Conservation (phyloP, 2,113 vertebrate species). For the Oenanthe oenanthe region DNA sequence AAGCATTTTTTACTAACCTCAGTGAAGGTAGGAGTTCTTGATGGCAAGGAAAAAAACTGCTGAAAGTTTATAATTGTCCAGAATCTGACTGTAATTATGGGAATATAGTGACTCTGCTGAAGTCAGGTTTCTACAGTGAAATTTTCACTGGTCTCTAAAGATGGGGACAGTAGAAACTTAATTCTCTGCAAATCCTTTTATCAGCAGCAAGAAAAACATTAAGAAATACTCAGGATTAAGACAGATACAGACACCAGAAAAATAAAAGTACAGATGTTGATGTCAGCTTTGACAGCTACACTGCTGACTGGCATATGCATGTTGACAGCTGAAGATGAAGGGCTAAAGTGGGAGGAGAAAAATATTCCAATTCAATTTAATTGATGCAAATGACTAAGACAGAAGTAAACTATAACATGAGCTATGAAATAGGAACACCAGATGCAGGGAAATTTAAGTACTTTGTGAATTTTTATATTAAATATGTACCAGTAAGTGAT, state of each 20-base stretch:
- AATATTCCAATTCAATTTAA: slow-evolving; percentile 63
- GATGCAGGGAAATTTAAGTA: background rate
- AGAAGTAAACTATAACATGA: slow-evolving; percentile 60
- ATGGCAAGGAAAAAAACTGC: background rate
- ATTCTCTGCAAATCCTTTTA: slow-evolving; percentile 5
- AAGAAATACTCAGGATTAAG: slow-evolving; percentile 46
- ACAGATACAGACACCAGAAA: slow-evolving; percentile 54
- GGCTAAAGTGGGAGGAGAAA: slow-evolving; percentile 58
- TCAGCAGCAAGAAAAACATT: slow-evolving; percentile 18
- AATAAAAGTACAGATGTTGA: slow-evolving; percentile 57
- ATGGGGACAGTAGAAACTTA: background rate
- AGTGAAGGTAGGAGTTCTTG: background rate
- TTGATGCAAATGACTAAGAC: slow-evolving; percentile 63
- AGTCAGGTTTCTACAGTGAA: background rate
- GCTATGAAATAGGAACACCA: slow-evolving; percentile 10
- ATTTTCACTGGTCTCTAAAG: background rate
- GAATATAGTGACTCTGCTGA: background rate
- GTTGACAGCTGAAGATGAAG: slow-evolving; percentile 67
- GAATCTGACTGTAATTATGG: background rate
- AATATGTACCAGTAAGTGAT: background rate
- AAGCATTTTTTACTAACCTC: background rate
- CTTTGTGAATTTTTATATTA: background rate
- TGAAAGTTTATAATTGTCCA: background rate
- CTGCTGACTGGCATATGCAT: slow-evolving; percentile 62
- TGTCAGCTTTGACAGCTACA: slow-evolving; percentile 72